These are phyloP conservation scores for Heterochromis multidens DNA, from an alignment of 2,113 vertebrate species.

Conservation along the genomic window DNA sequence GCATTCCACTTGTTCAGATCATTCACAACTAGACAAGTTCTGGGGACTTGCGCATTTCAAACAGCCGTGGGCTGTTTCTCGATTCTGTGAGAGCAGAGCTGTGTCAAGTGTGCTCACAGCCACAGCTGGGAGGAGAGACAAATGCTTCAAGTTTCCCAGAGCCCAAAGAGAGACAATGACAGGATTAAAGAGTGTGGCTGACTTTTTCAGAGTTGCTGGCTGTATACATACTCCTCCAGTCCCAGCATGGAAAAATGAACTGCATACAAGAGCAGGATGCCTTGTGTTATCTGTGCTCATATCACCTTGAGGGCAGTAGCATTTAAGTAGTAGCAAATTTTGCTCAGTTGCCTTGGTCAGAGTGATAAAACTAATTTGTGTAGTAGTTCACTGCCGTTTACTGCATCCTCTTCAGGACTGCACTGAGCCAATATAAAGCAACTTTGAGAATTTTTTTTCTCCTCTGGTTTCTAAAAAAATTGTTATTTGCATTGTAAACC, in stretches of 20 bases:
- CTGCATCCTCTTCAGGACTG: background rate
- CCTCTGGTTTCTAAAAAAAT: too few species aligned
- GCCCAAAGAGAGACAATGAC: background rate
- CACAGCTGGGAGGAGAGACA: slow-evolving; percentile 24
- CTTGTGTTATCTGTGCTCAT: background rate
- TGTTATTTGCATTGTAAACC: background rate
- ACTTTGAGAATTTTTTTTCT: too few species aligned
- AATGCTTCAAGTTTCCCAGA: background rate
- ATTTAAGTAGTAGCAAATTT: background rate
- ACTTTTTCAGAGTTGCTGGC: background rate
- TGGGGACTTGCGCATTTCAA: slow-evolving; percentile 5
- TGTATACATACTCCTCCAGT: background rate
- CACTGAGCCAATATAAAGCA: background rate
- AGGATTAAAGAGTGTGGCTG: background rate
- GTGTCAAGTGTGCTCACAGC: slow-evolving; percentile 22
- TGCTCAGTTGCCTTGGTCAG: background rate
- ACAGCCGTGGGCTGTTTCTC: slow-evolving; percentile 31
- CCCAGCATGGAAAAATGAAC: background rate
- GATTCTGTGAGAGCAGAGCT: background rate
- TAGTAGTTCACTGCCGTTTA: background rate
- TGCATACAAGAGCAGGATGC: background rate
- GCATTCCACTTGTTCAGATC: background rate
- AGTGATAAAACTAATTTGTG: background rate
- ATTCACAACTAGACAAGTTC: background rate
- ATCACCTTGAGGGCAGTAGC: background rate